Percentiles rank a stretch among this genome's conserved stretches.
phyloP scores from a whole-genome alignment of 2,888 invertebrate species.

The Pterostichus madidus region DNA sequence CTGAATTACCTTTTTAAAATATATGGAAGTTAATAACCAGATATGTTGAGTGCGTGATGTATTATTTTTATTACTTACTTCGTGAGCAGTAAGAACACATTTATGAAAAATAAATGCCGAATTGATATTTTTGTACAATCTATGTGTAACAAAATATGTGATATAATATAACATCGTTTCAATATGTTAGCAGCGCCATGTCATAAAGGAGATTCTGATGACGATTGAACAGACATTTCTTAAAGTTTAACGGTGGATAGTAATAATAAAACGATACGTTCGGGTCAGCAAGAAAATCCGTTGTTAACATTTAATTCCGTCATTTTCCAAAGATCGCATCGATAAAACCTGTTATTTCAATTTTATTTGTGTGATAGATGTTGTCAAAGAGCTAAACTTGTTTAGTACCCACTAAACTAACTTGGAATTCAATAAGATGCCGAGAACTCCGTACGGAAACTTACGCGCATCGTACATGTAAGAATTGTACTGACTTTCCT shows the following conservation, averaged over 20 bases:
- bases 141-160: too few relatives aligned
- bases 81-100: too few relatives aligned
- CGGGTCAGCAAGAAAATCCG: conserved; percentile 51
- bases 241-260: conserved; percentile 20
- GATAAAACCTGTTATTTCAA: conserved; percentile 48
- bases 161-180: too few relatives aligned
- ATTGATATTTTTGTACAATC: too few relatives aligned
- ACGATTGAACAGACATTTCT: conserved; percentile 39
- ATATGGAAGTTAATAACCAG: too few relatives aligned
- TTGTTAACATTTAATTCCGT: conserved; percentile 46
- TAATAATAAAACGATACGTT: conserved; percentile 41
- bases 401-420: conserved; percentile 49
- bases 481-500: conserved; percentile 10
- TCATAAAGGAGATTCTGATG: conserved; percentile 2
- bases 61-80: too few relatives aligned
- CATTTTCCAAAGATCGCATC: conserved; percentile 32
- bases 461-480: not conserved
- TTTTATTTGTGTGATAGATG: conserved; percentile 51
- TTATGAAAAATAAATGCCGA: too few relatives aligned
- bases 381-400: conserved; percentile 42
- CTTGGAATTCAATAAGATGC: conserved; percentile 44
- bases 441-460: not conserved
- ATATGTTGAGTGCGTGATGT: too few relatives aligned
- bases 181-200: not conserved
- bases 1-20: too few relatives aligned